These are phyloP conservation scores for Hirtodrosophila histrioides DNA, from an alignment of 2,888 invertebrate species.

Conservation along the genomic window DNA sequence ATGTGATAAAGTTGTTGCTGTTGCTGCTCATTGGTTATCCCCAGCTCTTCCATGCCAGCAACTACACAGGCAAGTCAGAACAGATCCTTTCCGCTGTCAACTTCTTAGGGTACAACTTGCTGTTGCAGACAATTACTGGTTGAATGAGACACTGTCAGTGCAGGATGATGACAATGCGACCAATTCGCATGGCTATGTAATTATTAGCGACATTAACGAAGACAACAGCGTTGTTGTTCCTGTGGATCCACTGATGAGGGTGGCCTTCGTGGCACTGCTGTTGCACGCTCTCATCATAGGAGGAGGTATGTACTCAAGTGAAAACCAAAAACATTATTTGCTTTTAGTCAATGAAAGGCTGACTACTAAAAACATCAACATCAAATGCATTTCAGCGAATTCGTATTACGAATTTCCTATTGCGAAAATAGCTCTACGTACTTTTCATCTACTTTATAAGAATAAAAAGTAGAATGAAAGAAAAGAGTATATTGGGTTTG, in stretches of 20 bases:
- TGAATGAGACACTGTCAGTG: conserved; percentile 45
- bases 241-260: conserved; percentile 22
- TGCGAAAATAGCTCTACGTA: too few relatives aligned
- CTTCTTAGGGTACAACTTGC: background rate
- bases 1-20: conserved; percentile 11
- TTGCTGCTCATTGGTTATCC: conserved; percentile 8
- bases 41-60: conserved; percentile 1
- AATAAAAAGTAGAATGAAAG: too few relatives aligned
- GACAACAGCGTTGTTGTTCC: background rate
- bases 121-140: conserved; percentile 34
- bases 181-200: conserved; percentile 11
- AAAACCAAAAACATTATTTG: too few relatives aligned
- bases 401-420: too few relatives aligned
- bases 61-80: conserved; percentile 31
- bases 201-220: conserved; percentile 11
- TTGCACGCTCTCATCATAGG: conserved; percentile 55
- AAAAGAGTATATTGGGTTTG: too few relatives aligned
- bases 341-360: too few relatives aligned
- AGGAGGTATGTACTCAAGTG: conserved; percentile 35
- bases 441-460: too few relatives aligned
- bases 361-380: too few relatives aligned
- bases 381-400: too few relatives aligned
- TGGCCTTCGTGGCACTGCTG: conserved; percentile 40
- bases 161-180: conserved; percentile 21
- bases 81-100: background rate